Conservation (phyloP, 2,113 vertebrate species). For the Nasalis larvatus region DNA sequence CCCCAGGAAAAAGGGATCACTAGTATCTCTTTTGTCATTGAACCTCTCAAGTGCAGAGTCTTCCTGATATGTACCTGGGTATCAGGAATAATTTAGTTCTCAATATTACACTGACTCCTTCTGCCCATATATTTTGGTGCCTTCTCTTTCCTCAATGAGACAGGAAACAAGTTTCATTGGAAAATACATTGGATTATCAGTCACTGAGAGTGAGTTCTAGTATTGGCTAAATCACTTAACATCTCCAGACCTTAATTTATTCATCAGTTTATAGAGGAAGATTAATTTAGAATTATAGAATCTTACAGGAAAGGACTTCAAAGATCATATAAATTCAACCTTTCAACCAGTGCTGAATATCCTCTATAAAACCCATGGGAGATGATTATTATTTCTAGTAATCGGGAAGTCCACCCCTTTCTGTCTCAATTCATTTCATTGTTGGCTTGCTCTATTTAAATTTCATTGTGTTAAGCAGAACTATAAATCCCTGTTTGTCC, state of each 20-base stretch:
- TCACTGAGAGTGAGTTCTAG: not conserved
- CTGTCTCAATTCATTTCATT: not conserved
- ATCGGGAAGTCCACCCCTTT: not conserved
- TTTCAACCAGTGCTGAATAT: not conserved
- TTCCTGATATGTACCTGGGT: accelerated
- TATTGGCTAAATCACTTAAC: not conserved
- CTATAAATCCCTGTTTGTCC: not conserved
- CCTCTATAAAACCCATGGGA: not conserved
- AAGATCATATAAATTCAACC: not conserved
- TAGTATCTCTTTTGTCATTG: not conserved
- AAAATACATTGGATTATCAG: not conserved
- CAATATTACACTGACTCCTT: not conserved
- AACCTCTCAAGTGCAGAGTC: not conserved
- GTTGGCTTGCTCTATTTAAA: not conserved
- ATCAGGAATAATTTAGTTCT: not conserved
- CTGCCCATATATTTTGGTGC: not conserved
- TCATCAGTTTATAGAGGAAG: not conserved
- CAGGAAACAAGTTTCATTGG: not conserved
- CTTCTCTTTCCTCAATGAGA: not conserved
- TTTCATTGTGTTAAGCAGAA: not conserved
- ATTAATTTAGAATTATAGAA: not conserved
- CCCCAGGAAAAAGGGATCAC: not conserved
- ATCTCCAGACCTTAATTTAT: not conserved
- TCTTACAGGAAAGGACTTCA: not conserved
- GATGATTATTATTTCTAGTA: not conserved